Evolutionary conservation across 2,888 invertebrate species (phyloP).

Genomic region (Pedicia rivosa): DNA sequence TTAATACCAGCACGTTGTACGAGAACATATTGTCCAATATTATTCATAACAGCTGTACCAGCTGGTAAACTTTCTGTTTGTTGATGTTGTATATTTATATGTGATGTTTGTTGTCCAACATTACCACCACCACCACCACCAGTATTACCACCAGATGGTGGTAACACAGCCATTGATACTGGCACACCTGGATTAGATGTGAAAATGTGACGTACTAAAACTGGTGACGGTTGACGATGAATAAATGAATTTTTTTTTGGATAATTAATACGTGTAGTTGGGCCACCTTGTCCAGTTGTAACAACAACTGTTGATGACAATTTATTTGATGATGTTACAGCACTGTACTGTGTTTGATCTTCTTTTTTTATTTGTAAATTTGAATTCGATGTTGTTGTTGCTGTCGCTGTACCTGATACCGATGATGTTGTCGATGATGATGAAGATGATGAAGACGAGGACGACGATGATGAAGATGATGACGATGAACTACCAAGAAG

Average conservation of each 20-base stretch:
- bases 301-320: constrained; percentile 3
- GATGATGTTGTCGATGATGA: constrained; percentile 12
- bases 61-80: background rate
- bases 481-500: constrained; percentile 33
- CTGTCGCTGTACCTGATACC: constrained; percentile 4
- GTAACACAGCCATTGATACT: constrained; percentile 38
- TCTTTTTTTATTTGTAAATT: constrained; percentile 15
- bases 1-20: constrained; percentile 53
- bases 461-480: constrained; percentile 15
- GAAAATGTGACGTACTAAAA: constrained; percentile 46
- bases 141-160: constrained; percentile 16
- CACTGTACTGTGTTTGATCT: constrained; percentile 20
- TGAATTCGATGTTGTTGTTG: constrained; percentile 6
- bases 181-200: constrained; percentile 38
- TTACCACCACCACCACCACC: constrained; percentile 6
- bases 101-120: constrained; percentile 13
- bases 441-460: constrained; percentile 20
- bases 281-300: constrained; percentile 14
- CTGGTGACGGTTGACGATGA: constrained; percentile 41
- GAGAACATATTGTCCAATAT: constrained; percentile 59
- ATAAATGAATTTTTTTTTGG: constrained; percentile 32
- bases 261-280: constrained; percentile 26
- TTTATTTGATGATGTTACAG: constrained; percentile 4
- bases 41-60: constrained; percentile 3
- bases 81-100: constrained; percentile 1